A percentile compares a stretch with the other conserved stretches of the same genome.
These are phyloP conservation scores for Athene noctua DNA, from an alignment of 2,113 vertebrate species.

Conservation along the genomic window DNA sequence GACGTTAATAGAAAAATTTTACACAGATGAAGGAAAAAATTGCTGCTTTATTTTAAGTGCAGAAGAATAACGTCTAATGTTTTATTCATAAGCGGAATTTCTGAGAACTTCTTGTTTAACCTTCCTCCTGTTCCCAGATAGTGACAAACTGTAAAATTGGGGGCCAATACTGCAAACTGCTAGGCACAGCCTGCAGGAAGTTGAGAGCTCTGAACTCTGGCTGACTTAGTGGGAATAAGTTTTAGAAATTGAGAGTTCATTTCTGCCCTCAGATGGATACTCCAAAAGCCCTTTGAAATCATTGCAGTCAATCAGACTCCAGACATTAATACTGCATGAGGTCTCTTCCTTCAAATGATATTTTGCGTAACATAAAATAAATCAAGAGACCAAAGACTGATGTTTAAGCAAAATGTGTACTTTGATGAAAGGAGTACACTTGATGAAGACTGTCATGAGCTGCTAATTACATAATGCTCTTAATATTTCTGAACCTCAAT, in stretches of 20 bases:
- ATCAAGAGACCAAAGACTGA: background rate
- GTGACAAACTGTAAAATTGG: background rate
- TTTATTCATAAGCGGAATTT: slow-evolving; percentile 19
- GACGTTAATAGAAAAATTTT: background rate
- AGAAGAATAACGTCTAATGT: background rate
- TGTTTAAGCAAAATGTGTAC: background rate
- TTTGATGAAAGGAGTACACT: background rate
- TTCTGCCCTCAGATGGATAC: background rate
- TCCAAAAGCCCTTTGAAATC: background rate
- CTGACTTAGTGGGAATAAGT: background rate
- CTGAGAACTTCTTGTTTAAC: background rate
- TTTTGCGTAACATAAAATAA: background rate
- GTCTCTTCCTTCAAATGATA: background rate
- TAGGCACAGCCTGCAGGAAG: background rate
- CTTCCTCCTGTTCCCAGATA: background rate
- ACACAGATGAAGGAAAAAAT: background rate
- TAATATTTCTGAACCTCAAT: background rate
- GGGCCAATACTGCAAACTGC: background rate
- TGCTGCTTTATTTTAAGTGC: background rate
- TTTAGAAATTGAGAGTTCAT: background rate
- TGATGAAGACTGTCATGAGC: background rate
- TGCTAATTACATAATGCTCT: background rate
- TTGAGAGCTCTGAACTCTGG: background rate
- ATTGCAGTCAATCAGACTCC: background rate
- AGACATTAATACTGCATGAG: background rate